Evolutionary conservation across 2,113 vertebrate genomes (phyloP).

Genomic region (Tinamus guttatus): DNA sequence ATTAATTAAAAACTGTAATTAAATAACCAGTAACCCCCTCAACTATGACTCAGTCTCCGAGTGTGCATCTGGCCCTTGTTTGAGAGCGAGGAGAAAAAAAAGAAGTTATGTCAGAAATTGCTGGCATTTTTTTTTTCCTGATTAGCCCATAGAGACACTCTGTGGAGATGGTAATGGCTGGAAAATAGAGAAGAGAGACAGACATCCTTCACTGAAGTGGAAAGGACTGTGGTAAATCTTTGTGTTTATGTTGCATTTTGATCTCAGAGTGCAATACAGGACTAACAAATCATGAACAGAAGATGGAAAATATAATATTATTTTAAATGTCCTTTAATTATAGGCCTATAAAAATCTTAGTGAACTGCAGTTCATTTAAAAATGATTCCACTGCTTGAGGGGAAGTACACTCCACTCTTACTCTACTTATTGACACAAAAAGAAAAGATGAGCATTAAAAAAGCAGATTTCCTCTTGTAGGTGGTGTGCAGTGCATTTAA

Average conservation of each 20-base stretch:
- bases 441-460: background rate
- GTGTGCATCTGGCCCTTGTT: conserved; percentile 30
- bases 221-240: background rate
- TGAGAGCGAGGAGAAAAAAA: background rate
- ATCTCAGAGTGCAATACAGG: background rate
- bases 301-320: background rate
- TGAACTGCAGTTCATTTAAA: background rate
- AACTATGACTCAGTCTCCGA: background rate
- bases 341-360: background rate
- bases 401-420: background rate
- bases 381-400: background rate
- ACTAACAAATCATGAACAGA: background rate
- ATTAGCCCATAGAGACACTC: conserved; percentile 23
- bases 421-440: background rate
- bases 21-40: conserved; percentile 3
- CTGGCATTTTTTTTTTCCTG: conserved; percentile 31
- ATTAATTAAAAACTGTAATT: conserved; percentile 43
- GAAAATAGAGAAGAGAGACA: conserved; percentile 3
- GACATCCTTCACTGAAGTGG: background rate
- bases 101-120: conserved; percentile 41
- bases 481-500: background rate
- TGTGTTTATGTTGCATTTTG: background rate
- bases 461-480: background rate
- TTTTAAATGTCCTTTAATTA: background rate
- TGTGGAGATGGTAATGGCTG: background rate